Evolutionary conservation across 2,888 invertebrate species (phyloP).

Genomic region (Polydrusus tereticollis): DNA sequence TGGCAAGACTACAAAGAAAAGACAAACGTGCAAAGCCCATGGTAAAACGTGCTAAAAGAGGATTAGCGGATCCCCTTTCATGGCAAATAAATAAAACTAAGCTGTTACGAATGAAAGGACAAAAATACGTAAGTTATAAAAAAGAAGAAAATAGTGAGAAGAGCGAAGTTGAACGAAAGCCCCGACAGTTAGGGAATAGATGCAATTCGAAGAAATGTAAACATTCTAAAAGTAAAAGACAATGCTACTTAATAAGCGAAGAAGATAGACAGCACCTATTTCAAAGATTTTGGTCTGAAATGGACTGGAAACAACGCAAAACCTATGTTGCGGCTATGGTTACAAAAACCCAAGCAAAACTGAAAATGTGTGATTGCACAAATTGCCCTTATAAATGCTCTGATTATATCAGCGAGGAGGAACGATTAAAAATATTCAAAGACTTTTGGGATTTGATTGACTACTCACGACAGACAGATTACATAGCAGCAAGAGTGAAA

Average conservation of each 20-base stretch:
- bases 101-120: constrained; percentile 22
- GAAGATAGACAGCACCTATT: constrained; percentile 25
- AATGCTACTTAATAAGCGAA: constrained; percentile 28
- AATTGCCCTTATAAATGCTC: too few species aligned
- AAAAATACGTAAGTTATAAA: constrained; percentile 14
- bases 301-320: constrained; percentile 37
- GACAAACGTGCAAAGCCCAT: background rate
- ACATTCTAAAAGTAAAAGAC: constrained; percentile 35
- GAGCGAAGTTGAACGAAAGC: constrained; percentile 19
- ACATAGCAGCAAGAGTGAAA: too few species aligned
- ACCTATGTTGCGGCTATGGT: constrained; percentile 28
- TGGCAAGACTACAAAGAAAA: too few species aligned
- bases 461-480: too few species aligned
- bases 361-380: too few species aligned
- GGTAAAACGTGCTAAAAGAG: constrained; percentile 18
- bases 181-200: constrained; percentile 25
- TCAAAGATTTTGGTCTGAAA: constrained; percentile 34
- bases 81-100: constrained; percentile 27
- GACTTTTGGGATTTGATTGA: too few species aligned
- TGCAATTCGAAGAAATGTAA: constrained; percentile 35
- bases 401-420: too few species aligned
- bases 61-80: constrained; percentile 13
- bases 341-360: constrained; percentile 19
- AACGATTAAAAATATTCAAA: too few species aligned
- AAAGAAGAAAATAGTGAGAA: constrained; percentile 3